phyloP scores from a whole-genome alignment of 1,140 invertebrate species.

The Meloidogyne hapla region DNA sequence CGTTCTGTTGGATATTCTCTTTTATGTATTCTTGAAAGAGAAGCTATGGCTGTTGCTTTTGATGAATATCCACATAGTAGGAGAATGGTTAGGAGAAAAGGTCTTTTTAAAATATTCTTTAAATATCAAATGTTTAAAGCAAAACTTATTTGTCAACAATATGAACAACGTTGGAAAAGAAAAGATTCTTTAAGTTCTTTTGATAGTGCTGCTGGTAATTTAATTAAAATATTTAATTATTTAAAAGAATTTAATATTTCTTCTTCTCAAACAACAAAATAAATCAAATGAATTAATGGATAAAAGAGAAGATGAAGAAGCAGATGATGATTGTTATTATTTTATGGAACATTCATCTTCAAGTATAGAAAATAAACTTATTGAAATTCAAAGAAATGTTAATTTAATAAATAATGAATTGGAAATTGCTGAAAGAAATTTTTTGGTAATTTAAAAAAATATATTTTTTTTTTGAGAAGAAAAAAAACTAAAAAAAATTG shows the following conservation, averaged over 20 bases:
- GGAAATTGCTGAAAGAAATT: background rate
- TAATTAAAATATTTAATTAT: background rate
- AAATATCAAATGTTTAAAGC: background rate
- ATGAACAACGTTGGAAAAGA: background rate
- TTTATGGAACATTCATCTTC: slow-evolving; percentile 3
- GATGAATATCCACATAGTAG: slow-evolving; percentile 22
- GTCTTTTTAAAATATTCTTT: background rate
- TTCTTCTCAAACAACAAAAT: too few relatives aligned
- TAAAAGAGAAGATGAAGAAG: background rate
- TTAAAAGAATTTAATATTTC: slow-evolving; percentile 2
- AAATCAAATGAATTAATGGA: background rate
- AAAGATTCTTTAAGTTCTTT: slow-evolving; percentile 2
- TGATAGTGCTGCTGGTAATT: background rate
- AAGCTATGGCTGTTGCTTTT: slow-evolving; percentile 8
- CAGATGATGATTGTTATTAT: background rate
- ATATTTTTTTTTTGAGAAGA: too few relatives aligned
- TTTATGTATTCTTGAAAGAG: slow-evolving; percentile 7
- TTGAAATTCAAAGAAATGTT: background rate
- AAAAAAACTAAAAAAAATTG: too few relatives aligned
- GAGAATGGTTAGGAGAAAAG: slow-evolving; percentile 15
- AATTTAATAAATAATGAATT: background rate
- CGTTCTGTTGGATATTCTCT: slow-evolving; percentile 20
- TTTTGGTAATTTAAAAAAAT: background rate
- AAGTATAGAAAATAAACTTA: background rate
- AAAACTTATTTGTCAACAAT: background rate